These are phyloP conservation scores for Piezodorus guildinii DNA, from an alignment of 1,140 invertebrate species.

Conservation along the genomic window DNA sequence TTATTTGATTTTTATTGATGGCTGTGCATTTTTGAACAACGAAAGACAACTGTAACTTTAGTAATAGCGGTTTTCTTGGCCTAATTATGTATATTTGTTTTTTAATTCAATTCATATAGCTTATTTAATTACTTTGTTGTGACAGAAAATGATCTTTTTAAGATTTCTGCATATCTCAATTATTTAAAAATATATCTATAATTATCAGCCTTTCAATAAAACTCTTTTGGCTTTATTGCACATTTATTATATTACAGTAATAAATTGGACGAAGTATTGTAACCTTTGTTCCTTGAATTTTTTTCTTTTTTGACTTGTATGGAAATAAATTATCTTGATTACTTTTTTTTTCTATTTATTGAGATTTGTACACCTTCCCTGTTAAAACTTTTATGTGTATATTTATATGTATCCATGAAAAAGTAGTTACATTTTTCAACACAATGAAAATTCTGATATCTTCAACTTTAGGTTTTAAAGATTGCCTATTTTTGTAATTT, in stretches of 20 bases:
- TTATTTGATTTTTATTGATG: conserved; percentile 1
- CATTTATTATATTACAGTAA: neutral
- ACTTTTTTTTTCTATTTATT: neutral
- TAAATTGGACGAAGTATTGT: conserved; percentile 6
- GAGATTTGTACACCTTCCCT: too few relatives aligned
- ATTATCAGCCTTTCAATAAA: neutral
- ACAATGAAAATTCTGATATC: too few relatives aligned
- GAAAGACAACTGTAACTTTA: conserved; percentile 1
- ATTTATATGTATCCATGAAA: too few relatives aligned
- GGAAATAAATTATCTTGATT: too few relatives aligned
- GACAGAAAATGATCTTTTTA: conserved; percentile 2
- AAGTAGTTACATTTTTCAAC: too few relatives aligned
- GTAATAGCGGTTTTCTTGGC: neutral
- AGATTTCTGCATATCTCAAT: neutral
- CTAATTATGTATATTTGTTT: conserved; percentile 1
- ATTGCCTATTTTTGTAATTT: too few relatives aligned
- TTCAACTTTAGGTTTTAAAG: too few relatives aligned
- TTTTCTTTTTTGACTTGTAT: neutral
- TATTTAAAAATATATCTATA: neutral
- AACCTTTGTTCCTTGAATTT: conserved; percentile 1
- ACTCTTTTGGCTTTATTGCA: neutral
- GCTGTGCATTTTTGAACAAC: neutral
- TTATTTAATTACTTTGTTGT: neutral
- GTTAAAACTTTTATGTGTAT: too few relatives aligned
- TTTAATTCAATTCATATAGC: neutral